Percentiles rank a stretch among this genome's conserved stretches.
phyloP scores from a whole-genome alignment of 2,797 vertebrate genomes.

The Clarias platycephalus region DNA sequence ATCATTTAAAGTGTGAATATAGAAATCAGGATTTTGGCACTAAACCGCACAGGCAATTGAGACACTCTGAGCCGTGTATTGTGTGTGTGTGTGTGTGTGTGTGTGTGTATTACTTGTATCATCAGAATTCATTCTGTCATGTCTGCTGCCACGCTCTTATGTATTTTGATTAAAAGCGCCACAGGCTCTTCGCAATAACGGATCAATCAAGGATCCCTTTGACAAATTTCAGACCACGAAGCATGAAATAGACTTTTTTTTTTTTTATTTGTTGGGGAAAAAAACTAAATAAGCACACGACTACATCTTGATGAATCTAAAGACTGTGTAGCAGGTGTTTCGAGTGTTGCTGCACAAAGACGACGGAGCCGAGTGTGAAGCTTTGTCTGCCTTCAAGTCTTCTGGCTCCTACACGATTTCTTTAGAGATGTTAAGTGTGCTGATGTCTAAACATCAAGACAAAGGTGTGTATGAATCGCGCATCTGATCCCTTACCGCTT shows the following conservation, averaged over 20 bases:
- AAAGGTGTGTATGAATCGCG: background rate
- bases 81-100: background rate
- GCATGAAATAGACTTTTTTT: background rate
- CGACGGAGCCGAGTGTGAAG: background rate
- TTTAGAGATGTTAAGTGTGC: background rate
- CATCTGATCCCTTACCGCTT: background rate
- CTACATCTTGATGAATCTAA: background rate
- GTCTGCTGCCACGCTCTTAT: background rate
- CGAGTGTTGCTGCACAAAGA: background rate
- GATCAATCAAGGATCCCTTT: background rate
- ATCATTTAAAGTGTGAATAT: background rate
- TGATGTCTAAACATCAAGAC: background rate
- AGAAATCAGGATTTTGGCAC: background rate
- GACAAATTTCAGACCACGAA: background rate
- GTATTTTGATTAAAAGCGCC: background rate
- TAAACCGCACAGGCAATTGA: background rate
- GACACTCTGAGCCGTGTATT: background rate
- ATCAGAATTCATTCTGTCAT: background rate
- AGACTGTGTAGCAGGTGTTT: conserved; percentile 26
- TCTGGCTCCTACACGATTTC: background rate
- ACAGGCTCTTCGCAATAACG: background rate
- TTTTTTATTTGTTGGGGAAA: background rate
- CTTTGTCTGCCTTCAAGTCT: conserved; percentile 16
- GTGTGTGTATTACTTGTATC: background rate
- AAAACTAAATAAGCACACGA: background rate